These are phyloP conservation scores for Prionailurus viverrinus DNA, from an alignment of 2,113 vertebrate species.

Conservation along the genomic window DNA sequence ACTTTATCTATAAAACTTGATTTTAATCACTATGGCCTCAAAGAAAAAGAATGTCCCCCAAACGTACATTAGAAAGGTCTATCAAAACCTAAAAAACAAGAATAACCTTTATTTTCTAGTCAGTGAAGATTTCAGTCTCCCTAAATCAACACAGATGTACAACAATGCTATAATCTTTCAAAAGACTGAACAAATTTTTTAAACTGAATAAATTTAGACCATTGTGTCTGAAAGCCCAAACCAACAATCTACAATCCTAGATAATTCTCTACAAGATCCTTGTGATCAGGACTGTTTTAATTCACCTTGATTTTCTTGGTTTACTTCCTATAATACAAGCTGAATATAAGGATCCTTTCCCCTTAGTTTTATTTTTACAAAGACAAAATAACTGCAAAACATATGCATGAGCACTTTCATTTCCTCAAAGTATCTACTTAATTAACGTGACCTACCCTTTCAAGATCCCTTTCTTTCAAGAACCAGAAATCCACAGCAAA, in stretches of 20 bases:
- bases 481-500: not conserved
- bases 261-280: not conserved
- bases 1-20: not conserved
- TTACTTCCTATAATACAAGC: constrained; percentile 52
- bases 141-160: not conserved
- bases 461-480: not conserved
- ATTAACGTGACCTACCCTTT: constrained; percentile 7
- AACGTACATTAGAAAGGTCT: constrained; percentile 17
- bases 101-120: not conserved
- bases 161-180: not conserved
- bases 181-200: constrained; percentile 3
- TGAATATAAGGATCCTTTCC: constrained; percentile 26
- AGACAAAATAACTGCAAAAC: constrained; percentile 37
- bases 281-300: not conserved
- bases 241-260: constrained; percentile 34
- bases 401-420: constrained; percentile 22
- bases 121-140: not conserved
- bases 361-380: constrained; percentile 22
- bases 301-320: constrained; percentile 29
- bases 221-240: constrained; percentile 5
- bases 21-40: constrained; percentile 44
- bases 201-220: constrained; percentile 45
- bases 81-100: not conserved
- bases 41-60: not conserved
- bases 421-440: constrained; percentile 22